A percentile compares a stretch with the other conserved stretches of the same genome.
phyloP scores from a whole-genome alignment of 2,113 vertebrate genomes.

The Beaufortia kweichowensis region DNA sequence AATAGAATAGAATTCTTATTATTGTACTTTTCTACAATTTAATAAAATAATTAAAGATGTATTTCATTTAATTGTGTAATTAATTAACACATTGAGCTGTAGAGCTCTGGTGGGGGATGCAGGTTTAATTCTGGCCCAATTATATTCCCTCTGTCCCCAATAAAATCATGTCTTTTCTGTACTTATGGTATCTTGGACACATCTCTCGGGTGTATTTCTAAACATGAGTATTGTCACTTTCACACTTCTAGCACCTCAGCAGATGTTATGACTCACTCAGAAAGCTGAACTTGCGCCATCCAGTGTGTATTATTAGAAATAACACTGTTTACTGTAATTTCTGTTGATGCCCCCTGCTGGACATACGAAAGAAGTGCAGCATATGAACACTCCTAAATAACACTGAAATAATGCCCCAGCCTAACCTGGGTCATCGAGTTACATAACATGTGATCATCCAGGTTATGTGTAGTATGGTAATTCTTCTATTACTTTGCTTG shows the following conservation, averaged over 20 bases:
- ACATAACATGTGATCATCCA: neutral
- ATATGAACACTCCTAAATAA: neutral
- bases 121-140: too few relatives aligned
- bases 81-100: too few relatives aligned
- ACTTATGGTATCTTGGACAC: neutral
- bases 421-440: neutral
- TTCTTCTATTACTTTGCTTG: neutral
- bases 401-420: too few relatives aligned
- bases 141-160: too few relatives aligned
- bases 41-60: neutral
- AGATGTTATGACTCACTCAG: constrained; percentile 19
- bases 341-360: constrained; percentile 68
- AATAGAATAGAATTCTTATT: too few relatives aligned
- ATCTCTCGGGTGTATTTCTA: neutral
- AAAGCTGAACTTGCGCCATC: constrained; percentile 47
- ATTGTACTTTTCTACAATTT: too few relatives aligned
- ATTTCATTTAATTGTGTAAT: neutral
- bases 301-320: constrained; percentile 49
- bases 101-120: too few relatives aligned
- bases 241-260: neutral
- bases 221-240: neutral
- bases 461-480: neutral
- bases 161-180: neutral
- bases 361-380: constrained; percentile 58
- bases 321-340: constrained; percentile 18